Base-by-base conservation (phyloP, 92 coral and sea anemone species). In the Phenganax stokvisi region DNA sequence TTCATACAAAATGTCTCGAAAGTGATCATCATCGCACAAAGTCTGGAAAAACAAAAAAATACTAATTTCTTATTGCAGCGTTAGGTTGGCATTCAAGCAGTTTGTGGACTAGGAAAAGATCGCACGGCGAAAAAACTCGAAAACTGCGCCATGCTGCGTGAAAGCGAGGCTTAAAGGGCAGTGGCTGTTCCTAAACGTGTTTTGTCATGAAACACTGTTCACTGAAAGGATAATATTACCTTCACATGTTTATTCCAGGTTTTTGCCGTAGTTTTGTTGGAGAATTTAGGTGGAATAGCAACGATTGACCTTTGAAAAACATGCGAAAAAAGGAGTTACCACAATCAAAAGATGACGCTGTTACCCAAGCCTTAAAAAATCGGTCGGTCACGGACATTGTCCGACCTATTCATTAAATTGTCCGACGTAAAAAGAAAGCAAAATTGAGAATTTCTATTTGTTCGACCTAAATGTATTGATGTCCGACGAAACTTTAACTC, bases 271-370 rank as follows among this genome's bases (percentile, higher is more conserved):
- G 60, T 77, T 80, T 87, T 91, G 75, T 85, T 89, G n/a, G 87
- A 57, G 71, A 91, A 85, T 82, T 79, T 86, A 30, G 92, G 83
- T 6, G 97, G 97, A 17, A 93, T 84, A 30, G 89, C 72, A 57
- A 93, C 83, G 54, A 93, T 84, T 52, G 97, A 88, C 81, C 97
- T 93, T 37, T 37, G 47, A 37, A 37, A 37, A 37, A 37, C 47
- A 51, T 6, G 56, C 57, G 27, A 65, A 64, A 27, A 66, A 55
- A 37, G 47, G 2, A 37, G 2, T 37, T 37, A 2, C 47, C 47
- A 37, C 47, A 52, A 54, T n/a, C 59, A 30, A 17, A 29, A 53
- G 8, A 25, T 7, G n/a, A 77, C 1, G 0, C 6, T 30, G 10
- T 30, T 15, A 68, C 25, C 25, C 25, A 20, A 20, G 25, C 25